A percentile compares a stretch with the other conserved stretches of the same genome.
phyloP scores from a whole-genome alignment of 2,113 vertebrate species.

The Hippocampus barbouri region DNA sequence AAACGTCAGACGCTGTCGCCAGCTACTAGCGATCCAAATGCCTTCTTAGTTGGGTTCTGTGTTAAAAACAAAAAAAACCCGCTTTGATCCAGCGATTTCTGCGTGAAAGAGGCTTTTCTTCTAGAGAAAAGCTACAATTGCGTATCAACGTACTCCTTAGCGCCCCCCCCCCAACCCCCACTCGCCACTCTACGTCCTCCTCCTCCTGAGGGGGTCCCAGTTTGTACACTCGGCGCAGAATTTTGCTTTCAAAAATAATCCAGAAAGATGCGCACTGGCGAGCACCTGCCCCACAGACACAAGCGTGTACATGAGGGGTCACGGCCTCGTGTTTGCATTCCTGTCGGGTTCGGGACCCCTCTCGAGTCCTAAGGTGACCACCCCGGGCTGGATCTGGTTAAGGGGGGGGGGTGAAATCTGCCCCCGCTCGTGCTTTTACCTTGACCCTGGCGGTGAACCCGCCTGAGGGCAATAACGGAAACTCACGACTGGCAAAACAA shows the following conservation, averaged over 20 bases:
- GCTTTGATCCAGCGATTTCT: background rate
- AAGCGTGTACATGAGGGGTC: conserved; percentile 47
- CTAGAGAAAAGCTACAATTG: conserved; percentile 22
- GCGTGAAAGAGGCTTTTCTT: conserved; percentile 8
- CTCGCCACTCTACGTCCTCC: conserved; percentile 44
- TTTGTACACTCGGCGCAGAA: conserved; percentile 64
- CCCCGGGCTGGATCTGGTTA: conserved; percentile 40
- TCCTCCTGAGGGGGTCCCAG: conserved; percentile 59
- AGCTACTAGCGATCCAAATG: too few relatives aligned
- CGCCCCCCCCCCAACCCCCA: conserved; percentile 34
- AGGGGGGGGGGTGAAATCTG: conserved; percentile 61
- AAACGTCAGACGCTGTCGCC: too few relatives aligned
- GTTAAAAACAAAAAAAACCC: too few relatives aligned
- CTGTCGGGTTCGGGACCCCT: conserved; percentile 55
- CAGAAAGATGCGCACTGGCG: conserved; percentile 57
- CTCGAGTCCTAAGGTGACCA: conserved; percentile 61
- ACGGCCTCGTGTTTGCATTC: conserved; percentile 7
- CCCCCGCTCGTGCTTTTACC: conserved; percentile 61
- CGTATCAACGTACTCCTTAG: conserved; percentile 3
- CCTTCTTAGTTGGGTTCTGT: too few relatives aligned
- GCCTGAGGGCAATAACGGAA: conserved; percentile 51
- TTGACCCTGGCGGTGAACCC: conserved; percentile 67
- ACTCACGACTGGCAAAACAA: background rate
- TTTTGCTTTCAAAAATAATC: conserved; percentile 24
- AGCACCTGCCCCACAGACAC: conserved; percentile 76